Base-by-base conservation (phyloP, 35 echinoderm and acorn worm species). In the Nesometra sesokonis region DNA sequence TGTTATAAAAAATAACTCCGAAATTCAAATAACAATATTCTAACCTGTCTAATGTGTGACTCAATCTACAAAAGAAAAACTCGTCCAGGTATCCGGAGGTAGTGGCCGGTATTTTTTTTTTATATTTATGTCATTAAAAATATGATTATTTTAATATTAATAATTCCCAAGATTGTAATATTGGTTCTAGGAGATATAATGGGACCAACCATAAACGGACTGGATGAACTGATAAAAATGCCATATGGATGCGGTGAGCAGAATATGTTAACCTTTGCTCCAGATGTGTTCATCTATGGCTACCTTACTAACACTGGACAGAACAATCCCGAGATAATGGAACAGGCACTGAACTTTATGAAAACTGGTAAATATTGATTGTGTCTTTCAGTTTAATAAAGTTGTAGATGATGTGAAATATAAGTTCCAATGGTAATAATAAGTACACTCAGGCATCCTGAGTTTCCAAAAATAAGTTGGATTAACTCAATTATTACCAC, bases 241-340 rank as follows among this genome's bases (percentile, higher is more conserved):
- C 96, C 96, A 0, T 87, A 21, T 11, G 96, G 96, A 32, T 99
- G 96, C 31, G 96, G 96, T n/a, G 96, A 99, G 47, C 96, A 99
- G 88, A 99, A 87, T 36, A 99, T 99, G 96, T 86, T 99, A 35
- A 86, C 32, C 57, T 99, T 99, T 90, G 96, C 96, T 29, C 96
- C 96, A 17, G 92, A 99, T 88, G 96, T 99, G 36, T 99, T 99
- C 83, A 88, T 99, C 37, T 99, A 99, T 67, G 81, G 91, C 37
- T 99, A 99, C 85, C 83, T 99, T 31, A 84, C 32, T 0, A 81
- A 33, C 30, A 99, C 92, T 3, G 52, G 52, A 21, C 92, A 83
- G 46, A 46, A 86, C n/a, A 94, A 90, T 47, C 80, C 67, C 3
- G 86, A 78, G 33, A 91, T 97, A 9, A 82, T 90, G 80, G 80